phyloP scores from a whole-genome alignment of 1,140 invertebrate species.

The Ctenoplectra terminalis region DNA sequence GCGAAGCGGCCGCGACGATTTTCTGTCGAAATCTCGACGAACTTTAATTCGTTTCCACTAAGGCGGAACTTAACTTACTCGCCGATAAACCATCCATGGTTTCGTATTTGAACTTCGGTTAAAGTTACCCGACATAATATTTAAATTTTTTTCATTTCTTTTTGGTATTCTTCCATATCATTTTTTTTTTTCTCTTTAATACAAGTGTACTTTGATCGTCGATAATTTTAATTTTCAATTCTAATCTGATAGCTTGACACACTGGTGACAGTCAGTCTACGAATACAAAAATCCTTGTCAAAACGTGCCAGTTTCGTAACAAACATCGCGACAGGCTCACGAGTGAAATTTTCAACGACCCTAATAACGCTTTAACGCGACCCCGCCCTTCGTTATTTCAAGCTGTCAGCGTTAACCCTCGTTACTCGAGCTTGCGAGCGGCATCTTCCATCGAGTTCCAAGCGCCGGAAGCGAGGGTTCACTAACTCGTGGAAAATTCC shows the following conservation, averaged over 20 bases:
- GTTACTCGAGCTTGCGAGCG: neutral
- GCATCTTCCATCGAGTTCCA: constrained; percentile 3
- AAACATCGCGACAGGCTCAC: neutral
- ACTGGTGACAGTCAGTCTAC: no score
- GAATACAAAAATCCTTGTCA: neutral
- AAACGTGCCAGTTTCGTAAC: neutral
- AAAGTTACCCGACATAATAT: neutral
- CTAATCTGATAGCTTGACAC: no score
- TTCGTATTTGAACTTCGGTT: neutral
- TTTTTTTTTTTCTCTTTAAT: no score
- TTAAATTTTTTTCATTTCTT: no score
- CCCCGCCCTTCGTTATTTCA: constrained; percentile 31
- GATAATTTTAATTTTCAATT: no score
- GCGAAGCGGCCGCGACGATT: neutral
- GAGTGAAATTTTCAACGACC: constrained; percentile 11
- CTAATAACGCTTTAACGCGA: constrained; percentile 30
- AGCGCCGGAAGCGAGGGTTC: neutral
- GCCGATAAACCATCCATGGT: neutral
- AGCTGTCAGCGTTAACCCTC: constrained; percentile 15
- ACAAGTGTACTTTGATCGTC: no score
- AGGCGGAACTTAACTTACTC: neutral
- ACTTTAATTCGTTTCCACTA: constrained; percentile 18
- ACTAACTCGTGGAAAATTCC: neutral
- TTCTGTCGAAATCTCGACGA: neutral
- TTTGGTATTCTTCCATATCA: no score